A percentile compares a stretch with the other conserved stretches of the same genome.
Conservation (phyloP, 2,113 vertebrate genomes). For the Mola mola region DNA sequence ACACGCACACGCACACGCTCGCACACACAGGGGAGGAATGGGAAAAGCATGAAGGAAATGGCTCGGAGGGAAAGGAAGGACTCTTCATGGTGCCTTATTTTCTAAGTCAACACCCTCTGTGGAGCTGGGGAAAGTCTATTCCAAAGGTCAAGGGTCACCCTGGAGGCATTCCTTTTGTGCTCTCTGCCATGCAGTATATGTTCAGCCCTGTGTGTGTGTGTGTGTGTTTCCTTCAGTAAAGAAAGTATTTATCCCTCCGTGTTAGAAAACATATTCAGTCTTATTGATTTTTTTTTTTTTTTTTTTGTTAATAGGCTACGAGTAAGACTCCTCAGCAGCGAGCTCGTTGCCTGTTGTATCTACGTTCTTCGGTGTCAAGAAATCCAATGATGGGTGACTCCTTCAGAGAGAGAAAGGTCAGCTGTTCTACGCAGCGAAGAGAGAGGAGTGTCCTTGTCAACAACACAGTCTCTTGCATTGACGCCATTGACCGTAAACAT, state of each 20-base stretch:
- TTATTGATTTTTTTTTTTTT: constrained; percentile 10
- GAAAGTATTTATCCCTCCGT: constrained; percentile 1
- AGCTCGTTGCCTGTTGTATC: neutral
- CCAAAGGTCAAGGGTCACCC: constrained; percentile 74
- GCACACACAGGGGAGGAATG: constrained; percentile 46
- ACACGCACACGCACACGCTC: constrained; percentile 38
- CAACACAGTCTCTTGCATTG: neutral
- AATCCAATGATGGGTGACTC: constrained; percentile 15
- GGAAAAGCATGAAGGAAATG: constrained; percentile 64
- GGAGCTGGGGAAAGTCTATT: constrained; percentile 70
- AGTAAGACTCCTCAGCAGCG: neutral
- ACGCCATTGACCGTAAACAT: neutral
- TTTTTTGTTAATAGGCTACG: neutral
- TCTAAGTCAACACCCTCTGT: constrained; percentile 77
- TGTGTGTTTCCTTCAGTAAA: neutral
- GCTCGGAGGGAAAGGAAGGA: constrained; percentile 58
- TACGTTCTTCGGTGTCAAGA: neutral
- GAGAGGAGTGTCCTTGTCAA: constrained; percentile 17
- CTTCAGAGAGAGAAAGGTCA: too few species aligned
- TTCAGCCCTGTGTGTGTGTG: constrained; percentile 16
- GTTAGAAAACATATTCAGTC: constrained; percentile 5
- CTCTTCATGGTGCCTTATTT: constrained; percentile 73
- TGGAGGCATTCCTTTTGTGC: constrained; percentile 75
- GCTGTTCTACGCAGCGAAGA: too few species aligned
- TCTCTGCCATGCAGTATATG: constrained; percentile 43